These are phyloP conservation scores for Agriopis leucophaearia DNA, from an alignment of 2,888 invertebrate genomes.

Conservation along the genomic window DNA sequence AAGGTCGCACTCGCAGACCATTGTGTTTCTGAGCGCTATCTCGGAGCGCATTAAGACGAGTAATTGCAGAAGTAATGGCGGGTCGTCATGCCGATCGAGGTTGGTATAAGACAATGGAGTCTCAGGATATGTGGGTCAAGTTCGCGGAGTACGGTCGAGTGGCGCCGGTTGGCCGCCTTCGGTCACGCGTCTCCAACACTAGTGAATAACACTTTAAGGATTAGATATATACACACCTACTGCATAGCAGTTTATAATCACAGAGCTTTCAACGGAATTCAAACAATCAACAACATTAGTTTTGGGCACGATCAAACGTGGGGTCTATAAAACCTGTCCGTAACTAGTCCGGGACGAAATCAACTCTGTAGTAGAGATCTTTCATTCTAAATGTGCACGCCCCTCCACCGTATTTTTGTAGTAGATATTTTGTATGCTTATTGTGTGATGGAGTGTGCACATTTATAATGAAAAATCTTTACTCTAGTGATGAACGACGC, in stretches of 20 bases:
- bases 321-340: too few relatives aligned
- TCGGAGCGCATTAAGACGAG: conserved; percentile 56
- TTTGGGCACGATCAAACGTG: too few relatives aligned
- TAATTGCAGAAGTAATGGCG: conserved; percentile 61
- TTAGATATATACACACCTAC: not conserved
- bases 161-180: conserved; percentile 49
- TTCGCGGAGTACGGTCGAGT: conserved; percentile 66
- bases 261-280: not conserved
- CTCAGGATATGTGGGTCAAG: conserved; percentile 80
- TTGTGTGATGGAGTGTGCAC: too few relatives aligned
- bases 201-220: conserved; percentile 22
- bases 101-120: conserved; percentile 75
- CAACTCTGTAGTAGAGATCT: too few relatives aligned
- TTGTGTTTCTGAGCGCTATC: conserved; percentile 50
- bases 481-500: not conserved
- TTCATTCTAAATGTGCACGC: too few relatives aligned
- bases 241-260: not conserved
- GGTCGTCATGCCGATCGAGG: conserved; percentile 69
- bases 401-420: too few relatives aligned
- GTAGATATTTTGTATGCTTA: too few relatives aligned
- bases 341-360: not conserved
- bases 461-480: too few relatives aligned
- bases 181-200: conserved; percentile 60
- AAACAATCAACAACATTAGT: too few relatives aligned
- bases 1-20: conserved; percentile 51